These are phyloP conservation scores for Ceratothoa steindachneri DNA, from an alignment of 2,888 invertebrate genomes.

Conservation along the genomic window DNA sequence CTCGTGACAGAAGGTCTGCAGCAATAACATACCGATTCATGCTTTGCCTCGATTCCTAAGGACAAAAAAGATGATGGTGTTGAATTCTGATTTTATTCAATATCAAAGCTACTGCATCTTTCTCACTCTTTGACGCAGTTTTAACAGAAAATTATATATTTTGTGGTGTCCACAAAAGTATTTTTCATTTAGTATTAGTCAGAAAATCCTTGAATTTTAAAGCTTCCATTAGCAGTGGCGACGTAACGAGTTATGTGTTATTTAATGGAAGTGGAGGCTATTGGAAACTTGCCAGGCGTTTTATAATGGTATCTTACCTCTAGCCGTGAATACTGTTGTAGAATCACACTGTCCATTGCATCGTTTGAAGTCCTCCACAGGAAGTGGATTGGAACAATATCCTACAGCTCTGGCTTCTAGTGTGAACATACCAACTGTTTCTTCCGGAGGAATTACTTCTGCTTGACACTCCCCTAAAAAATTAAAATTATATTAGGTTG, in stretches of 20 bases:
- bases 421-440: constrained; percentile 47
- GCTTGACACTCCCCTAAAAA: constrained; percentile 46
- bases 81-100: too few relatives aligned
- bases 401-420: constrained; percentile 41
- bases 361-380: constrained; percentile 41
- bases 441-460: constrained; percentile 33
- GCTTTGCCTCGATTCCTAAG: constrained; percentile 6
- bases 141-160: too few relatives aligned
- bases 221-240: too few relatives aligned
- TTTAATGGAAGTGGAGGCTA: too few relatives aligned
- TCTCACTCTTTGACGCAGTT: too few relatives aligned
- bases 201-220: too few relatives aligned
- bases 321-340: constrained; percentile 33
- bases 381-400: constrained; percentile 47
- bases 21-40: constrained; percentile 34
- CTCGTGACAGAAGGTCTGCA: constrained; percentile 36
- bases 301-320: constrained; percentile 25
- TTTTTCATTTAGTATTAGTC: too few relatives aligned
- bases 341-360: constrained; percentile 49
- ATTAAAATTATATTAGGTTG: not conserved
- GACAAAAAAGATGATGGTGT: too few relatives aligned
- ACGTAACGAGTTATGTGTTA: too few relatives aligned
- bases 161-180: too few relatives aligned
- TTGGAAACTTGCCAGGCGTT: too few relatives aligned
- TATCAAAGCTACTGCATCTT: too few relatives aligned